Evolutionary conservation across 2,888 invertebrate species (phyloP).

Genomic region (Sarcophaga carnaria): DNA sequence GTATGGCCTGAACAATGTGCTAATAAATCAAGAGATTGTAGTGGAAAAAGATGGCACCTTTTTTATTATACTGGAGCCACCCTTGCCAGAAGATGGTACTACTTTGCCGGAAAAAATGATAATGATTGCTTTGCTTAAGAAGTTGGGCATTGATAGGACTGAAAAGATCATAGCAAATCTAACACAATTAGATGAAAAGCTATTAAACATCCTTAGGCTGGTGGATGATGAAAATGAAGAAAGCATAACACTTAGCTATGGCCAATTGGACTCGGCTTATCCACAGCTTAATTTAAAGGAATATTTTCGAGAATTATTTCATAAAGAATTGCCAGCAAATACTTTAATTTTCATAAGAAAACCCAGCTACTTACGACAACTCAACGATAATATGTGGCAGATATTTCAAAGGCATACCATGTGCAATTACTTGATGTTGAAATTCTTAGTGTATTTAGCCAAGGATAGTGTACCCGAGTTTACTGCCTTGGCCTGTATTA

Average conservation of each 20-base stretch:
- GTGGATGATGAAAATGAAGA: not conserved
- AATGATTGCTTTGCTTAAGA: not conserved
- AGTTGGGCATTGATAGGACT: not conserved
- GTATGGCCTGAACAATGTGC: constrained; percentile 71
- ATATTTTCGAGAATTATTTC: constrained; percentile 13
- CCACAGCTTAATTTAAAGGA: constrained; percentile 27
- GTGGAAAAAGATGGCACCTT: not conserved
- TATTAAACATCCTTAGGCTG: not conserved
- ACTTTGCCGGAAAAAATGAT: not conserved
- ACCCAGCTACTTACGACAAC: constrained; percentile 28
- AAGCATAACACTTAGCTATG: not conserved
- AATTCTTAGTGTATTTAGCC: constrained; percentile 72
- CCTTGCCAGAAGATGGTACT: not conserved
- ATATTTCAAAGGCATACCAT: constrained; percentile 25
- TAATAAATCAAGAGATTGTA: constrained; percentile 60
- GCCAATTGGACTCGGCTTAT: constrained; percentile 6
- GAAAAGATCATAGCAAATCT: not conserved
- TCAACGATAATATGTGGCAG: constrained; percentile 3
- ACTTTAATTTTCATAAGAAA: constrained; percentile 26
- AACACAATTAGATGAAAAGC: not conserved
- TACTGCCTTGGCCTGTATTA: constrained; percentile 71
- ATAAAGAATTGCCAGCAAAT: not conserved
- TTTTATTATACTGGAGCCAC: constrained; percentile 32
- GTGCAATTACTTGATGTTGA: constrained; percentile 77
- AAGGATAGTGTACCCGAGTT: constrained; percentile 65